These are phyloP conservation scores for Netelia fuscicornis DNA, from an alignment of 2,888 invertebrate species.

Conservation along the genomic window DNA sequence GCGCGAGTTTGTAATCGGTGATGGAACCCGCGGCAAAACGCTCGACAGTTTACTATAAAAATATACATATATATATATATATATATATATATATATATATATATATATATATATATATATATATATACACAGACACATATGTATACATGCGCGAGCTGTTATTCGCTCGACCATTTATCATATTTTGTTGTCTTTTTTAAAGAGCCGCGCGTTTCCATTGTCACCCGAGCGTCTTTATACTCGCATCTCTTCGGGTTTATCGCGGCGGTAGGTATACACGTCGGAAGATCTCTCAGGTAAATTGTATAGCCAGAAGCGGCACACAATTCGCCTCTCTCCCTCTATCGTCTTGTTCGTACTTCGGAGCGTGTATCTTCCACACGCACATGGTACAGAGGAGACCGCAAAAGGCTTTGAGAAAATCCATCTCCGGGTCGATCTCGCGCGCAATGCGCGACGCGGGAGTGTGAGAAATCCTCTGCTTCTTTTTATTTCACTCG, in stretches of 20 bases:
- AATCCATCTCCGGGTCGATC: conserved; percentile 36
- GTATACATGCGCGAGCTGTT: conserved; percentile 25
- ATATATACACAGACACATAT: conserved; percentile 2
- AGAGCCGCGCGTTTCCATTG: conserved; percentile 78
- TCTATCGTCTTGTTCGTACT: conserved; percentile 11
- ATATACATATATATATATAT: conserved; percentile 13
- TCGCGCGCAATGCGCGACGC: conserved; percentile 21
- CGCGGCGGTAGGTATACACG: conserved; percentile 79
- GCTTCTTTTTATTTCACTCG: conserved; percentile 12
- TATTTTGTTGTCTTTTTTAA: conserved; percentile 79
- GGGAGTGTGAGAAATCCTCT: conserved; percentile 55
- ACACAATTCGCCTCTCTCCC: conserved; percentile 38
- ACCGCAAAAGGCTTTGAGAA: conserved; percentile 53
- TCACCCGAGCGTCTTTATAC: conserved; percentile 79
- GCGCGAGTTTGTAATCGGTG: conserved; percentile 58
- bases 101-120: conserved; percentile 12
- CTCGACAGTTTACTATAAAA: conserved; percentile 49
- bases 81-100: conserved; percentile 16
- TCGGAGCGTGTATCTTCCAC: neutral
- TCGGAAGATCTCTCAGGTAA: conserved; percentile 69
- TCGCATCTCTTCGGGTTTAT: conserved; percentile 68
- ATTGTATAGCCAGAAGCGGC: conserved; percentile 63
- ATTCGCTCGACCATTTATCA: conserved; percentile 80
- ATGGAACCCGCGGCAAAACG: conserved; percentile 51
- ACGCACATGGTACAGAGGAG: conserved; percentile 32